phyloP scores from a whole-genome alignment of 2,888 invertebrate species.

The Hermaeophaga mercurialis region DNA sequence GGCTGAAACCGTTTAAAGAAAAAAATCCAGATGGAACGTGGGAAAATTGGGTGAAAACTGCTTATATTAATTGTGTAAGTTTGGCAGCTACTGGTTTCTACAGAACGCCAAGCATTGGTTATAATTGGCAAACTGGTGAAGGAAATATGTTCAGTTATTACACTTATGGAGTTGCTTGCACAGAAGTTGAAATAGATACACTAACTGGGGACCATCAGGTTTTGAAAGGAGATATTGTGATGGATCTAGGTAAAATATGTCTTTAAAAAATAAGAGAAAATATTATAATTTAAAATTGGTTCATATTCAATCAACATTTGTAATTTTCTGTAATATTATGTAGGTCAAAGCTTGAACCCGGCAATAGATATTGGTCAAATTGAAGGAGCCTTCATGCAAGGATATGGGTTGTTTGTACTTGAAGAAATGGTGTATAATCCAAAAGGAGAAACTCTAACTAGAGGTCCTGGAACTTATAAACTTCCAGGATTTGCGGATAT shows the following conservation, averaged over 20 bases:
- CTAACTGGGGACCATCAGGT: slow-evolving; percentile 93
- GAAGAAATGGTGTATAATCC: slow-evolving; percentile 91
- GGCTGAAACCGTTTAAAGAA: slow-evolving; percentile 76
- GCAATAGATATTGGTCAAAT: slow-evolving; percentile 97
- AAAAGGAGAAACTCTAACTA: slow-evolving; percentile 77
- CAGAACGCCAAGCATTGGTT: slow-evolving; percentile 75
- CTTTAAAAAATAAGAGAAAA: too few relatives aligned
- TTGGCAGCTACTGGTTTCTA: slow-evolving; percentile 86
- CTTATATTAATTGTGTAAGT: slow-evolving; percentile 77
- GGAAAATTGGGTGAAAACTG: slow-evolving; percentile 81
- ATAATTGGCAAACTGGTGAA: slow-evolving; percentile 70
- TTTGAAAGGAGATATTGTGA: slow-evolving; percentile 88
- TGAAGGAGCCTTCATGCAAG: slow-evolving; percentile 94
- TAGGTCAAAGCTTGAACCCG: slow-evolving; percentile 87
- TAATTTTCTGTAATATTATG: slow-evolving; percentile 19
- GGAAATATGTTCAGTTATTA: slow-evolving; percentile 83
- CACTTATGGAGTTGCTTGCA: slow-evolving; percentile 83
- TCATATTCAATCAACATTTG: too few relatives aligned
- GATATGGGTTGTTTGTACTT: slow-evolving; percentile 88
- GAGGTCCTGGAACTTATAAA: slow-evolving; percentile 94
- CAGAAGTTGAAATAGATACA: slow-evolving; percentile 92
- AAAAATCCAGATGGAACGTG: slow-evolving; percentile 79
- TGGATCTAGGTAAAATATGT: slow-evolving; percentile 80
- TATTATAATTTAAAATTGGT: too few relatives aligned
- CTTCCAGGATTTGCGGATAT: slow-evolving; percentile 92